A percentile compares a stretch with the other conserved stretches of the same genome.
phyloP scores from a whole-genome alignment of 2,797 vertebrate genomes.

The Adrianichthys oophorus region DNA sequence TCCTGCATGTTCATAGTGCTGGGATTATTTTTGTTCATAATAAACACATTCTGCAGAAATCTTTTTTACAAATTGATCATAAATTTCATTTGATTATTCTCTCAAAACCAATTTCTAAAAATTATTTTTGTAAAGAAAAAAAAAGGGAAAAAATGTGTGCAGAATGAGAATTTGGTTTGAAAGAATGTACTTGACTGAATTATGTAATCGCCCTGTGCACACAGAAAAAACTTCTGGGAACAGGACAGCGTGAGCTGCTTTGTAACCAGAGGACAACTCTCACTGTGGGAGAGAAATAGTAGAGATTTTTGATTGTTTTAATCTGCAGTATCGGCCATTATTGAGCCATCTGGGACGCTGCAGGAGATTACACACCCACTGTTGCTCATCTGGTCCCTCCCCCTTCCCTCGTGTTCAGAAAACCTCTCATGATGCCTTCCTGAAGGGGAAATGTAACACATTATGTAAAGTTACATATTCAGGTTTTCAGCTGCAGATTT shows the following conservation, averaged over 20 bases:
- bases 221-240: slow-evolving; percentile 23
- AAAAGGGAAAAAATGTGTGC: too few species aligned
- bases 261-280: slow-evolving; percentile 24
- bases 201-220: slow-evolving; percentile 5
- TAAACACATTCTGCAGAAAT: too few species aligned
- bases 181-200: slow-evolving; percentile 2
- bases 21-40: too few species aligned
- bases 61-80: too few species aligned
- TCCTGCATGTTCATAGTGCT: too few species aligned
- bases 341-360: slow-evolving; percentile 79
- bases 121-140: too few species aligned
- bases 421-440: slow-evolving; percentile 40
- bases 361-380: slow-evolving; percentile 74
- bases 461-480: slow-evolving; percentile 22
- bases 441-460: slow-evolving; percentile 16
- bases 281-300: slow-evolving; percentile 33
- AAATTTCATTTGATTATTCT: too few species aligned
- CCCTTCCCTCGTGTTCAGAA: slow-evolving; percentile 38
- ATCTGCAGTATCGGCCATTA: slow-evolving; percentile 70
- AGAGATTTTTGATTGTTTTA: slow-evolving; percentile 70
- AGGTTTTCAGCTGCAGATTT: background rate
- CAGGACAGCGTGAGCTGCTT: slow-evolving; percentile 20
- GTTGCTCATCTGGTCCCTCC: slow-evolving; percentile 54
- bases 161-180: slow-evolving; percentile 5
- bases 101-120: too few species aligned